A percentile compares a stretch with the other conserved stretches of the same genome.
These are phyloP conservation scores for Leptinotarsa undecemlineata DNA, from an alignment of 1,140 invertebrate genomes.

Conservation along the genomic window DNA sequence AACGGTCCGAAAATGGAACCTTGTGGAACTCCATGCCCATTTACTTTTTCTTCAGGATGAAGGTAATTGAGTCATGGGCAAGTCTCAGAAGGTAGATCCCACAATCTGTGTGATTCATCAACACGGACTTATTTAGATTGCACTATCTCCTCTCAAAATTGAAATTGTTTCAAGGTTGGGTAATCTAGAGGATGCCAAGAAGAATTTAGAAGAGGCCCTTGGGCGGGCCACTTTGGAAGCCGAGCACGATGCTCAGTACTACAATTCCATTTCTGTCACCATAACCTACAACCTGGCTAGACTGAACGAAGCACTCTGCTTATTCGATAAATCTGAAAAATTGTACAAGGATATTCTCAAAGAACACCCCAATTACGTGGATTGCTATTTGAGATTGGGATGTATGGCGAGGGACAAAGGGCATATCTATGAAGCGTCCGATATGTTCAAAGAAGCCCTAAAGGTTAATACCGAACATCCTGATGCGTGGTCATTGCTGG, in stretches of 20 bases:
- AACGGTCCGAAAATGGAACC: too few relatives aligned
- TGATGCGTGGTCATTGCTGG: conserved; percentile 95
- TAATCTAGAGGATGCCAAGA: conserved; percentile 82
- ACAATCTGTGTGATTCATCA: too few relatives aligned
- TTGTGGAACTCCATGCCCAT: too few relatives aligned
- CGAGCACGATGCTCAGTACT: conserved; percentile 89
- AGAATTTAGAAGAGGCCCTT: conserved; percentile 85
- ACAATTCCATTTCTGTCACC: conserved; percentile 94
- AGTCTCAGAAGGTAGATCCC: too few relatives aligned
- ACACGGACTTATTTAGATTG: too few relatives aligned
- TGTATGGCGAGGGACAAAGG: conserved; percentile 98
- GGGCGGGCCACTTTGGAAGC: conserved; percentile 79
- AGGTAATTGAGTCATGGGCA: too few relatives aligned
- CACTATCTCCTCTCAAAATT: too few relatives aligned
- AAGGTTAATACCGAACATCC: conserved; percentile 93
- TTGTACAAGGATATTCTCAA: conserved; percentile 96
- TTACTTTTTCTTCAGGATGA: too few relatives aligned
- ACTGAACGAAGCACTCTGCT: conserved; percentile 89
- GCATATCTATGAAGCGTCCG: conserved; percentile 97
- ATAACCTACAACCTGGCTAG: conserved; percentile 96
- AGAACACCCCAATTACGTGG: conserved; percentile 98
- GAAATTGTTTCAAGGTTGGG: conserved; percentile 57
- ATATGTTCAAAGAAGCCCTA: conserved; percentile 99
- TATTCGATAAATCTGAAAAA: conserved; percentile 93
- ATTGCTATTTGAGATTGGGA: conserved; percentile 90